phyloP scores from a whole-genome alignment of 1,140 invertebrate species.

The Trichonephila clavipes region DNA sequence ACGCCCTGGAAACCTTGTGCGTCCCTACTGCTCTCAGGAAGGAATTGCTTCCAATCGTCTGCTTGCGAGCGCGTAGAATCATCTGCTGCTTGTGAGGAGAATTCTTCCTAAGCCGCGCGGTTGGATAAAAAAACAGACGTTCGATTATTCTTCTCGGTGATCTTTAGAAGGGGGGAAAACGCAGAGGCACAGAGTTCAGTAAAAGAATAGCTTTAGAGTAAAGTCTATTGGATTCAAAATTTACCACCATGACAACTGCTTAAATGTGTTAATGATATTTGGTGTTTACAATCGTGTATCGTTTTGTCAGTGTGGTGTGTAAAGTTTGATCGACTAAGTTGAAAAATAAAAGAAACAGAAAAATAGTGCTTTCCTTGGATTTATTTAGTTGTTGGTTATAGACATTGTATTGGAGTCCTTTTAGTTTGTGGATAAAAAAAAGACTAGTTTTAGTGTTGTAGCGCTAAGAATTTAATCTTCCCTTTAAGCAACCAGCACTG shows the following conservation, averaged over 20 bases:
- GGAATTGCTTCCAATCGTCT: slow-evolving; percentile 22
- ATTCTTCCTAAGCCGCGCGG: neutral
- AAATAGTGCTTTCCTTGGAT: too few relatives aligned
- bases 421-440: too few relatives aligned
- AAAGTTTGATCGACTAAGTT: neutral
- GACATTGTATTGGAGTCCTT: too few relatives aligned
- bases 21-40: neutral
- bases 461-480: too few relatives aligned
- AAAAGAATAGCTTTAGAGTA: neutral
- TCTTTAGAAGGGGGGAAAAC: neutral
- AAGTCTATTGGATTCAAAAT: slow-evolving; percentile 18
- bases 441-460: too few relatives aligned
- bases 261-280: neutral
- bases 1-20: slow-evolving; percentile 67
- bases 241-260: neutral
- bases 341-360: too few relatives aligned
- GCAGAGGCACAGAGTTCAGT: neutral
- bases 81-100: neutral
- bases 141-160: neutral
- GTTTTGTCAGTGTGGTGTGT: neutral
- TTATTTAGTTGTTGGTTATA: too few relatives aligned
- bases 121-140: neutral
- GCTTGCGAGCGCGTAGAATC: neutral
- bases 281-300: neutral
- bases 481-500: too few relatives aligned